These are phyloP conservation scores for Danio jaintianensis DNA, from an alignment of 2,797 vertebrate species.

Conservation along the genomic window DNA sequence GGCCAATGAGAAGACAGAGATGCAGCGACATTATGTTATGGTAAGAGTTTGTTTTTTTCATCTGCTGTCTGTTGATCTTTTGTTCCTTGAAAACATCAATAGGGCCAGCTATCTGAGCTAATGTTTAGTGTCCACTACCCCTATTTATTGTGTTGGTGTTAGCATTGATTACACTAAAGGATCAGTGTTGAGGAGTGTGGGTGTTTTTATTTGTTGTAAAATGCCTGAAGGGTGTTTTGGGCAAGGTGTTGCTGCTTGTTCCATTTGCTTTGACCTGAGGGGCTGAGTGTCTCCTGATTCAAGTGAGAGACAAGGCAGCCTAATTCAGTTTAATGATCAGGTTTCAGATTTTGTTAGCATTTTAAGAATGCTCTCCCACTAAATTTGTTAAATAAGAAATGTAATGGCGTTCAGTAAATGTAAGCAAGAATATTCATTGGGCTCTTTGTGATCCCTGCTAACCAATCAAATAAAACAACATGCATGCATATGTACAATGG, in stretches of 20 bases:
- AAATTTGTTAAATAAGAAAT: background rate
- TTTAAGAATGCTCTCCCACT: background rate
- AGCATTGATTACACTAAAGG: slow-evolving; percentile 36
- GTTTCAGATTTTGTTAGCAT: background rate
- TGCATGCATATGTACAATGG: background rate
- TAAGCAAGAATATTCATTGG: background rate
- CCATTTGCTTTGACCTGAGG: slow-evolving; percentile 14
- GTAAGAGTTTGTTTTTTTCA: slow-evolving; percentile 78
- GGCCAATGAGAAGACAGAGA: slow-evolving; percentile 96
- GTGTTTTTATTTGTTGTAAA: slow-evolving; percentile 58
- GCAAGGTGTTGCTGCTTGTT: slow-evolving; percentile 60
- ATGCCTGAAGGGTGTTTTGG: slow-evolving; percentile 71
- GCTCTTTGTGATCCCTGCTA: background rate
- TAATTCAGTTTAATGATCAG: background rate
- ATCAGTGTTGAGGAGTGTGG: slow-evolving; percentile 59
- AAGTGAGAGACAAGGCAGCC: background rate
- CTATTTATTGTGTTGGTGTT: slow-evolving; percentile 49
- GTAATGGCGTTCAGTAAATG: background rate
- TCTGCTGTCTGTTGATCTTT: slow-evolving; percentile 1
- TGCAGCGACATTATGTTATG: slow-evolving; percentile 98
- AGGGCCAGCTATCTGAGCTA: slow-evolving; percentile 17
- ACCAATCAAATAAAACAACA: background rate
- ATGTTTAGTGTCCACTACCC: slow-evolving; percentile 46
- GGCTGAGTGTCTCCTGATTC: slow-evolving; percentile 18
- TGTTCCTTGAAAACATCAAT: slow-evolving; percentile 22